A percentile compares a stretch with the other conserved stretches of the same genome.
Evolutionary conservation across 2,797 vertebrate species (phyloP).

Genomic region (Acanthis flammea): DNA sequence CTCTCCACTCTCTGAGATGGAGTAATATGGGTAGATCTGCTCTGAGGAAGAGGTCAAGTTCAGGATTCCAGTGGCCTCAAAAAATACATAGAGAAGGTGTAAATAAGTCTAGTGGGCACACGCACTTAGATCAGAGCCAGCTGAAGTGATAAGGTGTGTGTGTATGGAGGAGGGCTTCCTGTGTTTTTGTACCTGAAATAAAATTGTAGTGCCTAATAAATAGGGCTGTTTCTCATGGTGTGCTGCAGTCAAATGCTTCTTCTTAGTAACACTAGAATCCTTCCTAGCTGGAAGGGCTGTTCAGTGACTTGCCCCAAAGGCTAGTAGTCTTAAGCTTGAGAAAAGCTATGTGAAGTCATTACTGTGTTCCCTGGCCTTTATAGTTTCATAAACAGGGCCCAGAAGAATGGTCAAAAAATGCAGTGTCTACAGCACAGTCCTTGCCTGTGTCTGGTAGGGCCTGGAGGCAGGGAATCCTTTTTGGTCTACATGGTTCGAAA

Average conservation of each 20-base stretch:
- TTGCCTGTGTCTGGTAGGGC: not conserved
- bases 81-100: not conserved
- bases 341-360: not conserved
- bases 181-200: not conserved
- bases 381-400: not conserved
- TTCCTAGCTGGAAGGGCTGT: not conserved
- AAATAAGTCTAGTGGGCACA: not conserved
- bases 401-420: not conserved
- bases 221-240: accelerated
- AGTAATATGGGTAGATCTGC: not conserved
- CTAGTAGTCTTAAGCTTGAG: not conserved
- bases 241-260: not conserved
- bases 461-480: not conserved
- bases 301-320: not conserved
- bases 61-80: not conserved
- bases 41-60: not conserved
- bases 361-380: not conserved
- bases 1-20: not conserved
- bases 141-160: not conserved
- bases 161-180: not conserved
- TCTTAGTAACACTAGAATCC: not conserved
- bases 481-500: not conserved
- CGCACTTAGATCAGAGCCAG: not conserved
- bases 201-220: not conserved
- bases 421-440: accelerated